phyloP scores from a whole-genome alignment of 2,797 vertebrate genomes.

The Channallabes apus region DNA sequence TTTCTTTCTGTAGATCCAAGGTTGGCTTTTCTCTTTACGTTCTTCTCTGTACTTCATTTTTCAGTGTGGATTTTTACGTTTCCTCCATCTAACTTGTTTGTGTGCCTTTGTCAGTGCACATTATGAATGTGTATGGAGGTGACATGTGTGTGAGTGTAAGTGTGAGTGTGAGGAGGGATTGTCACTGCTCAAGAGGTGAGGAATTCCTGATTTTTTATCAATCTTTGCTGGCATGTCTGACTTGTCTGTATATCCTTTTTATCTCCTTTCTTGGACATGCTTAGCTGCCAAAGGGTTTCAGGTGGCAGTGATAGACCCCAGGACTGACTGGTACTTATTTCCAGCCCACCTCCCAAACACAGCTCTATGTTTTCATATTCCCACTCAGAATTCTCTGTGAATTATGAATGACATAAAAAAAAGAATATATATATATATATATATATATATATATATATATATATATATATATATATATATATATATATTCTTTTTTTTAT shows the following conservation, averaged over 20 bases:
- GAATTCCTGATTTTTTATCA: constrained; percentile 46
- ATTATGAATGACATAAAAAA: constrained; percentile 41
- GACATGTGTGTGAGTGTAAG: neutral
- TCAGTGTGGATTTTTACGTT: neutral
- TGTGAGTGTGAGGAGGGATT: constrained; percentile 11
- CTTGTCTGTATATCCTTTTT: constrained; percentile 34
- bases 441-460: neutral
- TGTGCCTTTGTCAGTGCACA: neutral
- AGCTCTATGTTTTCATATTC: constrained; percentile 33
- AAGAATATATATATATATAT: neutral
- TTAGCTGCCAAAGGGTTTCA: constrained; percentile 58
- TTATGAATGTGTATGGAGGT: constrained; percentile 14
- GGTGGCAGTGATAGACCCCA: constrained; percentile 74
- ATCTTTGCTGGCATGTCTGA: constrained; percentile 36
- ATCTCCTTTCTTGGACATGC: constrained; percentile 67
- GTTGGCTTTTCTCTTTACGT: neutral
- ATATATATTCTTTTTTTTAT: too few relatives aligned
- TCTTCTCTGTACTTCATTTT: neutral
- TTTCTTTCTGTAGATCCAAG: neutral
- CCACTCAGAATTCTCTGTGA: constrained; percentile 66
- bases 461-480: neutral
- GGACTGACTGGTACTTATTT: constrained; percentile 70
- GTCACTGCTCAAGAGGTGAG: constrained; percentile 48
- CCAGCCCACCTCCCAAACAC: constrained; percentile 32
- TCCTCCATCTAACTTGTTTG: neutral